Evolutionary conservation across 2,113 vertebrate species (phyloP), one percentile per base, ranked within the genome.

Genomic region (Leucosticte australis): DNA sequence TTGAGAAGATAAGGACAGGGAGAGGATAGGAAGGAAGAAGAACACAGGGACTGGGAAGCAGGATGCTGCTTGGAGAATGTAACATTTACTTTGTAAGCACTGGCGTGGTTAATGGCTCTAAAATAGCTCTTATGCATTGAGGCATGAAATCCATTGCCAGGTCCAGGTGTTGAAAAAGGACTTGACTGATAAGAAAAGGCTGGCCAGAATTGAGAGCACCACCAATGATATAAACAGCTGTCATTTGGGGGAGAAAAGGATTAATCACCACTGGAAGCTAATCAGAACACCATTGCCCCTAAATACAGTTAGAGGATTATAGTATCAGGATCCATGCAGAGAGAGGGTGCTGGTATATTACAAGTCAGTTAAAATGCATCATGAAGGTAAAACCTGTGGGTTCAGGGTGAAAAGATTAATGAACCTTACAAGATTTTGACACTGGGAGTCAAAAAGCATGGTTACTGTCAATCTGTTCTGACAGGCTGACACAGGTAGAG

Each of bases 161-260:
- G 56, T 95, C 95, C 92, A 94, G 92, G 93, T 95, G 95, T 76
- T 94, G 83, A 94, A 93, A 96, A 94, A 95, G 76, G 92, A 70
- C 63, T 82, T 83, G 85, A 70, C 87, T 90, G 96, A 96, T 96
- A 96, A 96, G 76, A 80, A 93, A 96, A 90, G 56, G 69, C 69
- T 92, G 85, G 49, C 62, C 41, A 95, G 86, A 89, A 82, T 0
- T 68, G 28, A 92, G 86, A 95, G 70, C 2, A 20, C 69, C 90
- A 92, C 31, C 88, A 93, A 60, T 62, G 65, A 87, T 89, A 92
- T 96, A 96, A 97, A 97, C 92, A 96, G 87, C 92, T 95, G 92
- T 49, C 86, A 59, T 83, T 37, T 82, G 50, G 31, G 12, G 31
- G 20, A 0, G 31, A 55, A 64, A 85, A 52, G 68, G 50, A 96